Evolutionary conservation across 1,140 invertebrate species (phyloP).

Genomic region (Temnothorax nylanderi): DNA sequence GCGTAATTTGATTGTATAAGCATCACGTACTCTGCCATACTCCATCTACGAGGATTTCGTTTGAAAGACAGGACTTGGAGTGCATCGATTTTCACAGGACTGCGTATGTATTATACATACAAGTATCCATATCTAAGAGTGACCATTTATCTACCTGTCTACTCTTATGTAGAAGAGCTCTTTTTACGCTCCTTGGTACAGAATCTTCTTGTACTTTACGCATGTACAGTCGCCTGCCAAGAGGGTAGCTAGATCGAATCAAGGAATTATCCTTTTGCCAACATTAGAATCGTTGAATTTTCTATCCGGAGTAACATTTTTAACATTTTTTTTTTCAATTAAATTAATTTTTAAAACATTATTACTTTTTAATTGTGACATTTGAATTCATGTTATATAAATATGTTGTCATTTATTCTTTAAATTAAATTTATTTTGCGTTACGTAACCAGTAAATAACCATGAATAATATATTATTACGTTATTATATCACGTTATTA

Average conservation of each 20-base stretch:
- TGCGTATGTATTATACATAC: slow-evolving; percentile 62
- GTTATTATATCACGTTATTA: no score
- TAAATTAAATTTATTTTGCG: background rate
- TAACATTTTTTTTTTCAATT: background rate
- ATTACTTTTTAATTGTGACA: background rate
- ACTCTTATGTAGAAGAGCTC: slow-evolving; percentile 65
- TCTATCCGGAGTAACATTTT: background rate
- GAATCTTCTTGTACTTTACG: slow-evolving; percentile 64
- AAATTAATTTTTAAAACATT: slow-evolving; percentile 3
- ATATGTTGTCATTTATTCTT: background rate
- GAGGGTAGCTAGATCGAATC: slow-evolving; percentile 57
- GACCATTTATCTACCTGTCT: slow-evolving; percentile 64
- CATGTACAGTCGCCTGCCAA: slow-evolving; percentile 71
- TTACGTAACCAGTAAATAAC: background rate
- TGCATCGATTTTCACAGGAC: slow-evolving; percentile 71
- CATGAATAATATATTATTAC: no score
- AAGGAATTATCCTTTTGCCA: slow-evolving; percentile 17
- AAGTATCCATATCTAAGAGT: slow-evolving; percentile 54
- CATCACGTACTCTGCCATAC: slow-evolving; percentile 6
- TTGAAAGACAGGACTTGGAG: slow-evolving; percentile 13
- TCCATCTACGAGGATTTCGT: slow-evolving; percentile 21
- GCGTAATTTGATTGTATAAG: slow-evolving; percentile 27
- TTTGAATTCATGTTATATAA: background rate
- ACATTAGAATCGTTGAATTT: slow-evolving; percentile 35
- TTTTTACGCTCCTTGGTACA: slow-evolving; percentile 44